Percentiles rank a stretch among this genome's conserved stretches.
Evolutionary conservation across 2,797 vertebrate species (phyloP).

Genomic region (Schizopygopsis pylzovi): DNA sequence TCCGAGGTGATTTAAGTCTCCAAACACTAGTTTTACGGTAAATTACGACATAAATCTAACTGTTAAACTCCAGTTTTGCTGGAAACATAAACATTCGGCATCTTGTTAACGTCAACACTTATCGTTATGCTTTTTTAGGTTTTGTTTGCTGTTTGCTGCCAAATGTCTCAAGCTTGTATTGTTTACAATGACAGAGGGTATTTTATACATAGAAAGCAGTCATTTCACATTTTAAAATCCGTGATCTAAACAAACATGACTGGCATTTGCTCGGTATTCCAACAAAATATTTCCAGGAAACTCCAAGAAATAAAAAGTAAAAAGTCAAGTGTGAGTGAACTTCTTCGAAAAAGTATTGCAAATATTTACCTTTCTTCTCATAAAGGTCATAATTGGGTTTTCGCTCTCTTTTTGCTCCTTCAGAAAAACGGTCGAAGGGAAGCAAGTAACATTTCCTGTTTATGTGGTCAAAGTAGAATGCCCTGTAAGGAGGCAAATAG

Average conservation of each 20-base stretch:
- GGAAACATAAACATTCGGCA: constrained; percentile 41
- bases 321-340: constrained; percentile 44
- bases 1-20: constrained; percentile 17
- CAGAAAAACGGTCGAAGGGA: constrained; percentile 91
- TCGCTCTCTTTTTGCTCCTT: constrained; percentile 85
- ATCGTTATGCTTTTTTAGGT: constrained; percentile 30
- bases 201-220: constrained; percentile 19
- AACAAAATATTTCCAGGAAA: constrained; percentile 20
- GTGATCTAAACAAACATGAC: constrained; percentile 28
- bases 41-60: constrained; percentile 27
- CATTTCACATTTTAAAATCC: constrained; percentile 35
- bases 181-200: constrained; percentile 43
- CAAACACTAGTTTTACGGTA: constrained; percentile 20
- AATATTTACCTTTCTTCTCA: constrained; percentile 93
- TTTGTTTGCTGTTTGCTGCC: constrained; percentile 36
- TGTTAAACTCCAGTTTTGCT: constrained; percentile 13
- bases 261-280: neutral
- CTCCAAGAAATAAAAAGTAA: constrained; percentile 8
- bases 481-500: constrained; percentile 81
- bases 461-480: constrained; percentile 93
- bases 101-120: constrained; percentile 29
- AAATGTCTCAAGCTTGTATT: constrained; percentile 41
- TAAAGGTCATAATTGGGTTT: constrained; percentile 89
- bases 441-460: constrained; percentile 94
- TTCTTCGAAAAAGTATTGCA: neutral